Base-by-base conservation (phyloP, 2,113 vertebrate genomes). In the Rhagologus leucostigma region DNA sequence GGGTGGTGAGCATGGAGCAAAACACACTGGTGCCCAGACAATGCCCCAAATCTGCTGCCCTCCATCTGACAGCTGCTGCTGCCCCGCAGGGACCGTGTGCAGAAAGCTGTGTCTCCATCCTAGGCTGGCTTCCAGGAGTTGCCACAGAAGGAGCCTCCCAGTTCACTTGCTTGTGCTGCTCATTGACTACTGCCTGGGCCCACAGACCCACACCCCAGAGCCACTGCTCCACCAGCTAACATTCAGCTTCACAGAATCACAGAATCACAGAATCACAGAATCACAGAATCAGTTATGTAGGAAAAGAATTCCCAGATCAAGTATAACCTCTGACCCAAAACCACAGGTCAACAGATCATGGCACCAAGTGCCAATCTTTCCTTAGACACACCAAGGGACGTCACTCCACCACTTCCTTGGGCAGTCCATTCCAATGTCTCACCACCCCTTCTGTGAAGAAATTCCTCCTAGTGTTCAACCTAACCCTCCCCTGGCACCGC, bases 1-100 rank as follows among this genome's bases (percentile, higher is more conserved):
- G 19, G 27, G 23, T 26, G 16, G 13, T 4, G 5, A 56, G 30
- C 24, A 12, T 3, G 3, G 10, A 76, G 11, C 16, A 35, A 76
- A 83, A n/a, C 22, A 2, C 0, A 3, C 30, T 23, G 30, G 26
- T 7, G 26, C 11, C 6, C 10, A 2, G 41, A 17, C 7, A 17
- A 24, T 4, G 35, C 47, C 56, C 29, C 52, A 46, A 0, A 46
- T 18, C 10, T 0, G 11, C 30, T 27, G 7, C 23, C 11, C 5
- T 77, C 14, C 37, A 16, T 27, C 42, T 18, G 16, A 39, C 2
- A 35, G 30, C 33, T 41, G 19, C 60, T 35, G 37, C 71, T n/a
- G 44, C 13, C 3, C 3, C 1, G 0, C 0, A 0, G 4, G 13
- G 29, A 49, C 9, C 29, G 19, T 1, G 0, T 6, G 11, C 19